Base-by-base conservation (phyloP, 2,113 vertebrate genomes). In the Asarcornis scutulata region DNA sequence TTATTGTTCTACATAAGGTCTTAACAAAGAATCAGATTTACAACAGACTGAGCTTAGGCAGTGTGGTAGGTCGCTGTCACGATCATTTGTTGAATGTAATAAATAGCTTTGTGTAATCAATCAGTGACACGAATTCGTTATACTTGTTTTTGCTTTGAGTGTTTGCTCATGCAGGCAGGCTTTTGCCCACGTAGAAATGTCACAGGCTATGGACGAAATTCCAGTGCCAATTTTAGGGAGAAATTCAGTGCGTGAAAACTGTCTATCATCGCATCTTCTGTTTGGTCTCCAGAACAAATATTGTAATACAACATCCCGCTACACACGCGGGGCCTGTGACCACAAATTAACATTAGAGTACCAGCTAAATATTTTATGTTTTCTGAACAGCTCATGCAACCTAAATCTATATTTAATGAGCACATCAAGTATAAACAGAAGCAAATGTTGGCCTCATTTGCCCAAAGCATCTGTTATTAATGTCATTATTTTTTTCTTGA, bases 401-500 rank as follows among this genome's bases (percentile, higher is more conserved):
- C 38, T 75, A 60, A 80, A 93, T 83, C 46, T 84, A 67, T 93
- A 81, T 76, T 94, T 91, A 85, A 91, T 85, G 38, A 91, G 44
- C 50, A 52, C 36, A 64, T 69, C 44, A 91, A 64, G 66, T 56
- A 76, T 50, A 94, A 85, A 72, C 69, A 94, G 53, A 94, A 77
- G 69, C 23, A 85, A 93, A 80, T 36, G 21, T 58, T 67, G 58
- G 34, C 52, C 40, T 84, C 6, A 17, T 55, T 71, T 76, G 27
- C 53, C 46, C 74, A 44, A 76, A 84, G 84, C 60, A 77, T 67
- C 59, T 77, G 25, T 59, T 85, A 82, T 17, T 83, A 72, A 87
- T 32, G 7, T n/a, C 10, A 40, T 84, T 81, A 63, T 42, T 58
- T 25, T 73, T 73, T 71, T 69, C 23, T n/a, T 42, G 31, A 60